Conservation (phyloP, 2,888 invertebrate species). For the Leucozona laternaria region DNA sequence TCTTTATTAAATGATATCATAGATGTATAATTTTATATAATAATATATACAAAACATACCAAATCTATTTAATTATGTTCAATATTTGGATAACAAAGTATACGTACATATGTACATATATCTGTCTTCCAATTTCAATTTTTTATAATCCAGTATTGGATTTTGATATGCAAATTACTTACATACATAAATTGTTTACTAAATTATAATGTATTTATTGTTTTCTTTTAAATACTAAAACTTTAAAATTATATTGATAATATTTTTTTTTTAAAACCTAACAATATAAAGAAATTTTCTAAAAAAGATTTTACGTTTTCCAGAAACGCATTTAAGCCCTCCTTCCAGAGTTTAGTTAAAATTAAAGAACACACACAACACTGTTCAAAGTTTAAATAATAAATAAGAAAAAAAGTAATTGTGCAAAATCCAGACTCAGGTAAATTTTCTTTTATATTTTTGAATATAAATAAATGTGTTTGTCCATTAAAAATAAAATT, state of each 20-base stretch:
- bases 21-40: constrained; percentile 5
- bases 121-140: constrained; percentile 44
- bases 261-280: constrained; percentile 14
- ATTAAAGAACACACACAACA: constrained; percentile 37
- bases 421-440: constrained; percentile 61
- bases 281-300: constrained; percentile 38
- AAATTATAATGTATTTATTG: constrained; percentile 11
- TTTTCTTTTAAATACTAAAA: constrained; percentile 37
- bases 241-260: constrained; percentile 27
- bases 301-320: constrained; percentile 71
- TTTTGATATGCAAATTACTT: constrained; percentile 53
- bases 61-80: constrained; percentile 4
- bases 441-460: constrained; percentile 72
- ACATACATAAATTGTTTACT: constrained; percentile 22
- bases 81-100: constrained; percentile 21
- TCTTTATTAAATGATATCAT: neutral
- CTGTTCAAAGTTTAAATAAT: constrained; percentile 49
- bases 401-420: constrained; percentile 40
- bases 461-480: constrained; percentile 71
- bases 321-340: constrained; percentile 67
- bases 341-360: constrained; percentile 50
- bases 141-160: constrained; percentile 32
- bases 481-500: constrained; percentile 58
- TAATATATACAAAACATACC: neutral
- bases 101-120: constrained; percentile 4